Evolutionary conservation across 2,888 invertebrate species (phyloP).

Genomic region (Polymixis flavicincta): DNA sequence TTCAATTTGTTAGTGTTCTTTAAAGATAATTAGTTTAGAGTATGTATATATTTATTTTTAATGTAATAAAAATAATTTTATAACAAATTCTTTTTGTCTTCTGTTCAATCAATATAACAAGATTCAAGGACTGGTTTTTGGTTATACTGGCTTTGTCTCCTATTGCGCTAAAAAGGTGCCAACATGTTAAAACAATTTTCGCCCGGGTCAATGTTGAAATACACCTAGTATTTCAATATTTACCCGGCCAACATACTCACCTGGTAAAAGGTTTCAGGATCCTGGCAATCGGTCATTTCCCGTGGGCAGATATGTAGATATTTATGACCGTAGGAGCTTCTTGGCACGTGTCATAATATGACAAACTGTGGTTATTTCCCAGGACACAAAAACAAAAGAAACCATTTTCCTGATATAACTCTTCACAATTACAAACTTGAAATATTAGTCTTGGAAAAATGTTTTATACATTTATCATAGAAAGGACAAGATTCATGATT

Average conservation of each 20-base stretch:
- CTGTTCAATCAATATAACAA: background rate
- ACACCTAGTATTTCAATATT: too few relatives aligned
- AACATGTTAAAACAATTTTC: too few relatives aligned
- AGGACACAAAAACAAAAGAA: conserved; percentile 39
- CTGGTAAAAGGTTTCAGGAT: conserved; percentile 2
- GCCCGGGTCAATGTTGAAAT: too few relatives aligned
- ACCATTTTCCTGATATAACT: conserved; percentile 50
- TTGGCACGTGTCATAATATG: conserved; percentile 42
- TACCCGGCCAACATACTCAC: background rate
- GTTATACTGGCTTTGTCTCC: too few relatives aligned
- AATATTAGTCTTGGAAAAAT: conserved; percentile 6
- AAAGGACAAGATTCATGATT: too few relatives aligned
- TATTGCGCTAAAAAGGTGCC: too few relatives aligned
- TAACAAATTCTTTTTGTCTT: background rate
- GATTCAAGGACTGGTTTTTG: too few relatives aligned
- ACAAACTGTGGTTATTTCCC: conserved; percentile 59
- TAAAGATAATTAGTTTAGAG: conserved; percentile 53
- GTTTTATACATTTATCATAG: background rate
- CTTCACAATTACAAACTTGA: background rate
- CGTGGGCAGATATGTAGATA: conserved; percentile 40
- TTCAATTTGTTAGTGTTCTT: conserved; percentile 49
- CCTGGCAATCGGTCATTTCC: conserved; percentile 32
- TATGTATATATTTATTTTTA: conserved; percentile 59
- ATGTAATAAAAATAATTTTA: conserved; percentile 49
- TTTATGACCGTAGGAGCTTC: conserved; percentile 13